Base-by-base conservation (phyloP, 2,888 invertebrate species). In the Timema cristinae region DNA sequence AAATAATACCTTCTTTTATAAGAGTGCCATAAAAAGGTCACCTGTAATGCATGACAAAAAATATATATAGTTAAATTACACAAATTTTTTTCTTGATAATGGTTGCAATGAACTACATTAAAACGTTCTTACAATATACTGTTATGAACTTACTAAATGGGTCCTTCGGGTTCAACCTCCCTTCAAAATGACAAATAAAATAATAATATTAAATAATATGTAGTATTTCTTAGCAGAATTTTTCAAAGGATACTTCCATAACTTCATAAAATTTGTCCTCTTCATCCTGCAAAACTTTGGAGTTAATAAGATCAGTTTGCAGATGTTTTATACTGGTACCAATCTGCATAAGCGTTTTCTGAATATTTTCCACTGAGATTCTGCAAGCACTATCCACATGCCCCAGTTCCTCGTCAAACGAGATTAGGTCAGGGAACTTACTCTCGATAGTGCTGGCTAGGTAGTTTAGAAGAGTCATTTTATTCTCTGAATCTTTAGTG, bases 401-500 rank as follows among this genome's bases (percentile, higher is more conserved):
- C 4, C 92, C 89, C 81, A 98, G 87, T 80, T 97, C 98, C 76
- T 95, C 94, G 0, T 88, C 86, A 79, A 97, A 97, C 71, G 84
- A 89, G 13, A 95, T 81, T 48, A 91, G 87, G 69, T 97, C 96
- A 0, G 95, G 93, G 82, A 94, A 94, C 78, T 96, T 95, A 72
- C 84, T 88, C 81, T 98, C 95, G 73, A 95, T 89, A 0, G 92
- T 90, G 76, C 95, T 92, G 0, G 92, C 95, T 70, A 98, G 83
- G 79, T 95, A 98, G 81, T 98, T 97, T 66, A 98, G 85, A 47
- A 99, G 83, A 0, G 97, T 98, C 75, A 91, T 91, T 79, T 94
- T 94, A 81, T 97, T 96, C 78, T 97, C 94, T 59, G 91, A 85
- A 79, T 97, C 94, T 83, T 98, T 98, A 11, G 94, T 95, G 73